These are phyloP conservation scores for Zelleria hepariella DNA, from an alignment of 2,888 invertebrate species.

Conservation along the genomic window DNA sequence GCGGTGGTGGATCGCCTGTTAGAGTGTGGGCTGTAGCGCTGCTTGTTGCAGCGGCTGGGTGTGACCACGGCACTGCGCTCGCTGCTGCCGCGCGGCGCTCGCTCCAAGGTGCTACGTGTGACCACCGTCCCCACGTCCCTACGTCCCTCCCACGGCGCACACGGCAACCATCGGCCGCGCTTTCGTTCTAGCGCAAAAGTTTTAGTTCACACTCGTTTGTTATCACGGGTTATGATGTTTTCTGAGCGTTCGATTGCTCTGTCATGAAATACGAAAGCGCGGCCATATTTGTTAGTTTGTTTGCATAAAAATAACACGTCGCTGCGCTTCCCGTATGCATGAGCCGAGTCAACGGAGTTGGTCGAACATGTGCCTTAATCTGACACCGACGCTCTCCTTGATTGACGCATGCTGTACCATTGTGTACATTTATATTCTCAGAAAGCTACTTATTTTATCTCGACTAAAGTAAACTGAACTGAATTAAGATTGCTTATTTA, in stretches of 20 bases:
- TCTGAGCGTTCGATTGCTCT: background rate
- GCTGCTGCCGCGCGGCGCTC: constrained; percentile 44
- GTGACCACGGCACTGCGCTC: constrained; percentile 43
- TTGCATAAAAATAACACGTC: background rate
- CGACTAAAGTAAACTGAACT: no score
- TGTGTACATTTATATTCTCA: no score
- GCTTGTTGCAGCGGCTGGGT: constrained; percentile 55
- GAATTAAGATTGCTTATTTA: no score
- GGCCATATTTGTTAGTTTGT: background rate
- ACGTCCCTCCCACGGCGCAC: no score
- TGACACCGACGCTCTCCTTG: no score
- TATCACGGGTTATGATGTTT: background rate
- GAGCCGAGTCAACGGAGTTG: background rate
- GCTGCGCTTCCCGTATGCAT: background rate
- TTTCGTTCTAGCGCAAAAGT: no score
- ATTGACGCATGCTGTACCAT: no score
- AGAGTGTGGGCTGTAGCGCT: constrained; percentile 4
- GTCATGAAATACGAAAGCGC: no score
- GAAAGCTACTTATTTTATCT: no score
- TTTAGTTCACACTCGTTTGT: background rate
- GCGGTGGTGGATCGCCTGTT: no score
- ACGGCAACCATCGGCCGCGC: background rate
- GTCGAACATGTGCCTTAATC: background rate
- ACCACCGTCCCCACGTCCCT: background rate
- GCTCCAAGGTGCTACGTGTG: constrained; percentile 45